Evolutionary conservation across 2,888 invertebrate genomes (phyloP).

Genomic region (Copidosoma aretas): DNA sequence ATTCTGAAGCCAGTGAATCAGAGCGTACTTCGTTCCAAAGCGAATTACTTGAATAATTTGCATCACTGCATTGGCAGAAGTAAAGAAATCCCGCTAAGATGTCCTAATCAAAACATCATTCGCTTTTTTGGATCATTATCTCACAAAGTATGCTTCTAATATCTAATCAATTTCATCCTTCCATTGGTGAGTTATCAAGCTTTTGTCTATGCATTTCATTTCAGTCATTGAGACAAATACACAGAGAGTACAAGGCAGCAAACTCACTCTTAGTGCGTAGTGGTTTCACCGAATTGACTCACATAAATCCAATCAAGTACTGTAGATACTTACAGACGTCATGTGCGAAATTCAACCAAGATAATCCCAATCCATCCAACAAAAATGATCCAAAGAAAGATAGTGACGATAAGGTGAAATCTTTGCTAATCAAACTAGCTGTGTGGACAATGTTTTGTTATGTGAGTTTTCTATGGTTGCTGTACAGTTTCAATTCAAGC

Average conservation of each 20-base stretch:
- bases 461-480: constrained; percentile 30
- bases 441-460: constrained; percentile 39
- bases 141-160: constrained; percentile 43
- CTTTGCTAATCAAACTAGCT: constrained; percentile 43
- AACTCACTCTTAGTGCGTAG: constrained; percentile 51
- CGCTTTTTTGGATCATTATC: constrained; percentile 42
- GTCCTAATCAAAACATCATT: constrained; percentile 24
- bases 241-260: constrained; percentile 68
- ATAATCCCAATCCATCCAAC: constrained; percentile 19
- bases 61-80: constrained; percentile 28
- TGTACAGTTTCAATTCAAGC: constrained; percentile 31
- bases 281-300: constrained; percentile 22
- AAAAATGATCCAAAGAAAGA: constrained; percentile 29
- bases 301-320: constrained; percentile 3
- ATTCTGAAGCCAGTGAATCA: constrained; percentile 46
- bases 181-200: too few relatives aligned
- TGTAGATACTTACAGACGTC: constrained; percentile 46
- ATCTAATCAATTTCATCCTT: not conserved
- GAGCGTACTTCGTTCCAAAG: constrained; percentile 43
- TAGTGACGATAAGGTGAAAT: constrained; percentile 41
- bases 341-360: constrained; percentile 23
- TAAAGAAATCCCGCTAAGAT: constrained; percentile 20
- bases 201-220: constrained; percentile 20
- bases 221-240: constrained; percentile 55
- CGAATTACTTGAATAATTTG: constrained; percentile 38